Evolutionary conservation across 35 echinoderm and acorn worm species (phyloP).

Genomic region (Acanthaster planci): DNA sequence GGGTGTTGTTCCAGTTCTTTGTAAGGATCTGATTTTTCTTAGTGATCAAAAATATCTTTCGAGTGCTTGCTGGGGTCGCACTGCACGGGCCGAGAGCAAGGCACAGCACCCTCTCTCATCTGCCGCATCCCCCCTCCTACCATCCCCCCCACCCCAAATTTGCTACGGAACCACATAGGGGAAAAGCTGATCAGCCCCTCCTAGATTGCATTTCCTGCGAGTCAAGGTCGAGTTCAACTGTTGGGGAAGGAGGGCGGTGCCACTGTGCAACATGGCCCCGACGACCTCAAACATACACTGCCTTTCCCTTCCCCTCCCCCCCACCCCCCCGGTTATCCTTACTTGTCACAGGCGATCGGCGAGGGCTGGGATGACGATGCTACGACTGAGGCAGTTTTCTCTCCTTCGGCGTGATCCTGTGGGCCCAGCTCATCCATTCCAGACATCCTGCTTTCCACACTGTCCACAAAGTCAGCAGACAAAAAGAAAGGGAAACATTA

Average conservation of each 20-base stretch:
- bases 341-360: background rate
- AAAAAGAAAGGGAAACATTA: background rate
- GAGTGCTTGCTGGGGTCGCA: too few species aligned
- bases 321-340: background rate
- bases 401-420: background rate
- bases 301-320: too few species aligned
- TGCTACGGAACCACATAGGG: slow-evolving; percentile 10
- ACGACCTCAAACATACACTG: too few species aligned
- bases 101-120: background rate
- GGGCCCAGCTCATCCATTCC: background rate
- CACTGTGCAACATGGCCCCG: too few species aligned
- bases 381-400: background rate
- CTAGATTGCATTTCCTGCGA: slow-evolving; percentile 28
- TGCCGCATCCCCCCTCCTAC: background rate
- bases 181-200: slow-evolving; percentile 25
- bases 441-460: background rate
- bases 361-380: background rate
- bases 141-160: background rate
- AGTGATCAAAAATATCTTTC: too few species aligned
- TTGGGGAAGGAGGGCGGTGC: too few species aligned
- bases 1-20: too few species aligned
- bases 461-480: background rate
- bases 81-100: too few species aligned
- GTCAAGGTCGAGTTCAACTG: background rate
- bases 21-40: too few species aligned